Evolutionary conservation across 2,888 invertebrate genomes (phyloP).

Genomic region (Chloroclystis v-ata): DNA sequence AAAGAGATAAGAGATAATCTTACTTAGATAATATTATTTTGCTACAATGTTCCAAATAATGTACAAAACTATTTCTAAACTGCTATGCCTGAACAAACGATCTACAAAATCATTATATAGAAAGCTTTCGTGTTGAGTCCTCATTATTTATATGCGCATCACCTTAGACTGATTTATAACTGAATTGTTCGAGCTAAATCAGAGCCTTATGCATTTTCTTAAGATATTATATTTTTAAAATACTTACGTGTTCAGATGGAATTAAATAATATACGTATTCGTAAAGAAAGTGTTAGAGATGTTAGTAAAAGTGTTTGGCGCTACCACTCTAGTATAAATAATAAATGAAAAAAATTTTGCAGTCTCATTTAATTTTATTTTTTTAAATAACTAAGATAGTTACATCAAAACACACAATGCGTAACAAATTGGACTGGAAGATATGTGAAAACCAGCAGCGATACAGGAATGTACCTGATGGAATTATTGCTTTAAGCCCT

Average conservation of each 20-base stretch:
- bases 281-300: too few species aligned
- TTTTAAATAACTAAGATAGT: conserved; percentile 65
- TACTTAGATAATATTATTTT: too few species aligned
- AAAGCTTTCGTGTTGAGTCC: conserved; percentile 63
- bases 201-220: conserved; percentile 65
- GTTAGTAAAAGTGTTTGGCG: too few species aligned
- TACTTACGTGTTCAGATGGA: too few species aligned
- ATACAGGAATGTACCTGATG: conserved; percentile 41
- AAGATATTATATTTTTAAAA: conserved; percentile 62
- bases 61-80: too few species aligned
- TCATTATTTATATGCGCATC: conserved; percentile 59
- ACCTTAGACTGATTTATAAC: conserved; percentile 33
- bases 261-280: too few species aligned
- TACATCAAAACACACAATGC: conserved; percentile 74
- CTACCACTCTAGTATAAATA: too few species aligned
- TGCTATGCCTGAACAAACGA: conserved; percentile 28
- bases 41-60: too few species aligned
- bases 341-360: too few species aligned
- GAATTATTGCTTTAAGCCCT: conserved; percentile 31
- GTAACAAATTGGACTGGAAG: conserved; percentile 71
- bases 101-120: conserved; percentile 56
- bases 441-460: conserved; percentile 62
- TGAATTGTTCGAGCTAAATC: conserved; percentile 2
- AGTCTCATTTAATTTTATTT: conserved; percentile 73
- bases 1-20: too few species aligned